Evolutionary conservation across 2,113 vertebrate species (phyloP).

Genomic region (Pelusios castaneus): DNA sequence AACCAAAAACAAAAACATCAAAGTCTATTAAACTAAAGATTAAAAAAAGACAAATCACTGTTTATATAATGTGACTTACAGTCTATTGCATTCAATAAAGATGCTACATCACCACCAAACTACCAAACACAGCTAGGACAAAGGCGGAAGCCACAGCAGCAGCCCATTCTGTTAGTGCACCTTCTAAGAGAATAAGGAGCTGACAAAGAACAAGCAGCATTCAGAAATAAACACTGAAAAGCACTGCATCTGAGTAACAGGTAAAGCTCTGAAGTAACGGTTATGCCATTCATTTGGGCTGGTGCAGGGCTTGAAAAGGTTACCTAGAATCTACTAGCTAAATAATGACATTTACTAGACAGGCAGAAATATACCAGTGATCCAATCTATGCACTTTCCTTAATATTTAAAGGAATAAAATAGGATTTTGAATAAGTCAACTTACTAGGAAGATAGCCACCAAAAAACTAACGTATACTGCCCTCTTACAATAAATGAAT

Average conservation of each 20-base stretch:
- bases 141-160: slow-evolving; percentile 62
- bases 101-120: slow-evolving; percentile 41
- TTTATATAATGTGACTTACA: slow-evolving; percentile 39
- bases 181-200: slow-evolving; percentile 54
- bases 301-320: not conserved
- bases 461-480: not conserved
- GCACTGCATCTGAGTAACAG: not conserved
- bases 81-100: slow-evolving; percentile 55
- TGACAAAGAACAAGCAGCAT: slow-evolving; percentile 37
- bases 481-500: not conserved
- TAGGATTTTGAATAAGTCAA: not conserved
- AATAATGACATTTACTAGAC: not conserved
- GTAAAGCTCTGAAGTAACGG: not conserved
- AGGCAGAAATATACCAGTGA: not conserved
- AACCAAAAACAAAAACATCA: slow-evolving; percentile 70
- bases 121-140: slow-evolving; percentile 45
- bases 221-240: not conserved
- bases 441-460: not conserved
- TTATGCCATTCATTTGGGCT: not conserved
- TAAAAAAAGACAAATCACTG: slow-evolving; percentile 52
- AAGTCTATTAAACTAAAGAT: slow-evolving; percentile 51
- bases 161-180: slow-evolving; percentile 25
- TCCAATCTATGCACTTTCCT: not conserved
- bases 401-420: not conserved
- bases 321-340: not conserved